Evolutionary conservation across 2,797 vertebrate genomes (phyloP), one percentile per base, ranked within the genome.

Genomic region (Pseudomugil gertrudae): DNA sequence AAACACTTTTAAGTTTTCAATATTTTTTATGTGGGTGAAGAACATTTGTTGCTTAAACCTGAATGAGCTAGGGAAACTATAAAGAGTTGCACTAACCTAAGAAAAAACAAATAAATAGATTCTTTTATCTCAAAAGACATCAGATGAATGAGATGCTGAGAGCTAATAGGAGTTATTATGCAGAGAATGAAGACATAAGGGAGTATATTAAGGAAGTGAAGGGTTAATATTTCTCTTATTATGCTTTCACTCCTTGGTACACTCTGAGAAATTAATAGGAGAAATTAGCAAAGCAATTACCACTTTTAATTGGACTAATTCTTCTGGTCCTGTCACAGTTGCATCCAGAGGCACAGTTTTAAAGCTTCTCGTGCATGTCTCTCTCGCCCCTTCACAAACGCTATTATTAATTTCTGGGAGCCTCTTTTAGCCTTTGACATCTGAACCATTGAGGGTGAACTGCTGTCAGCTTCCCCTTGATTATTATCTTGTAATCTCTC

Each of bases 261-360:
- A 86, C 77, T 84, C 84, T 72, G 88, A 89, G 87, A 93, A 94
- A 95, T 94, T 92, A 93, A 92, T 89, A 88, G 88, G 86, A 92
- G 90, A 91, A 95, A 95, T 95, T 94, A 93, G 90, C 87, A 84
- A 92, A 89, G 93, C 90, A 94, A 95, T 94, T 94, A 95, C 85
- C 89, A 92, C 90, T 92, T 93, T 94, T 93, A 94, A 94, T 94
- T 95, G 91, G 91, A 91, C 87, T 92, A 92, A 92, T 93, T 94
- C 90, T 92, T 90, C 85, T 86, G 86, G 85, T 86, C 86, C 88
- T 94, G 93, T 94, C 93, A 94, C 88, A 90, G 91, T 90, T 91
- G 90, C 90, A 94, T 92, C 91, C 83, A 80, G 81, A 81, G 79
- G 77, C 84, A 74, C 77, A 87, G 78, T 72, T 84, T 87, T 66